A percentile compares a stretch with the other conserved stretches of the same genome.
Evolutionary conservation across 2,797 vertebrate genomes (phyloP).

Genomic region (Carapus acus): DNA sequence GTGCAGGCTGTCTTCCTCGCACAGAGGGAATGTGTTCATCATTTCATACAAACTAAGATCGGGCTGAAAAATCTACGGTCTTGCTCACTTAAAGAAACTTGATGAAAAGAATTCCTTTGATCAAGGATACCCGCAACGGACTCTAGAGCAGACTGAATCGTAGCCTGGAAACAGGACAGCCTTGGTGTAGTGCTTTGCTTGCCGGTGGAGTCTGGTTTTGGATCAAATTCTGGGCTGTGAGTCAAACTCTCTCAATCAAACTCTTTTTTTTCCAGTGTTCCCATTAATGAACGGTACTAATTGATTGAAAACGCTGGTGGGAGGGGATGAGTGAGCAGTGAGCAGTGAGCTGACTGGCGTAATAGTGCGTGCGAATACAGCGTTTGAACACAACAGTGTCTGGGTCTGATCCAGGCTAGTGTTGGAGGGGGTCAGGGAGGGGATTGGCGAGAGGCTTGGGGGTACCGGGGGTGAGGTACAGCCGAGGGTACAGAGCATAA

Average conservation of each 20-base stretch:
- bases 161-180: slow-evolving; percentile 41
- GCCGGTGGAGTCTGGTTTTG: slow-evolving; percentile 41
- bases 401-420: slow-evolving; percentile 55
- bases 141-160: slow-evolving; percentile 24
- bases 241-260: slow-evolving; percentile 64
- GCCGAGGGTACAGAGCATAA: slow-evolving; percentile 27
- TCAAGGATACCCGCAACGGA: slow-evolving; percentile 39
- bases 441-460: too few relatives aligned
- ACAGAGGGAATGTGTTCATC: background rate
- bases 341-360: slow-evolving; percentile 28
- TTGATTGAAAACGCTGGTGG: slow-evolving; percentile 71
- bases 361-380: slow-evolving; percentile 42
- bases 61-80: slow-evolving; percentile 5
- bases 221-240: slow-evolving; percentile 49
- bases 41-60: background rate
- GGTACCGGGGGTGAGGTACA: too few relatives aligned
- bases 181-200: slow-evolving; percentile 31
- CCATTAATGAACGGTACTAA: slow-evolving; percentile 71
- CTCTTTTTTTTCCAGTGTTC: slow-evolving; percentile 55
- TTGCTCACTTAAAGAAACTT: slow-evolving; percentile 2
- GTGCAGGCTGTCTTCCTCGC: too few relatives aligned
- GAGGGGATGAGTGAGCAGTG: slow-evolving; percentile 49
- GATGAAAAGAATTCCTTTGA: slow-evolving; percentile 46
- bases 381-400: slow-evolving; percentile 31
- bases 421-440: too few relatives aligned